Evolutionary conservation across 2,797 vertebrate species (phyloP).

Genomic region (Enteromius trimaculatus): DNA sequence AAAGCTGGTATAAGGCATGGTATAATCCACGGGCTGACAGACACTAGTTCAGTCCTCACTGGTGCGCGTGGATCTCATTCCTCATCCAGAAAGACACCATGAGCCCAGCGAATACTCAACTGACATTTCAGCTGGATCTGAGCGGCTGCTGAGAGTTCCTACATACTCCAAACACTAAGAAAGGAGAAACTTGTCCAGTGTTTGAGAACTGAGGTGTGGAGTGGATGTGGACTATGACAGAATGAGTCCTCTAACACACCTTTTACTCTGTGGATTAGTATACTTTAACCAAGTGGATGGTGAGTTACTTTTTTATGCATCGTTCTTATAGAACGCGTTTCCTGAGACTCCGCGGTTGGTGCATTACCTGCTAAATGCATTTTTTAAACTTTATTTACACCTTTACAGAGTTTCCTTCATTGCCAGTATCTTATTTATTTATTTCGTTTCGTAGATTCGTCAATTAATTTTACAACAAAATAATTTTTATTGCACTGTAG

Average conservation of each 20-base stretch:
- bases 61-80: slow-evolving; percentile 66
- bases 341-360: background rate
- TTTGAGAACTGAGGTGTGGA: slow-evolving; percentile 80
- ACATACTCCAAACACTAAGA: background rate
- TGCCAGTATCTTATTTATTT: background rate
- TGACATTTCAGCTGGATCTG: slow-evolving; percentile 75
- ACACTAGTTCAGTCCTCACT: slow-evolving; percentile 60
- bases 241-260: slow-evolving; percentile 92
- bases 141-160: slow-evolving; percentile 69
- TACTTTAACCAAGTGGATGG: slow-evolving; percentile 85
- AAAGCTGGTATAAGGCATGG: slow-evolving; percentile 48
- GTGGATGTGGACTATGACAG: slow-evolving; percentile 94
- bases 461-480: background rate
- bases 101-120: slow-evolving; percentile 72
- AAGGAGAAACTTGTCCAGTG: slow-evolving; percentile 68
- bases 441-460: background rate
- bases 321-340: background rate
- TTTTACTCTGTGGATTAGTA: slow-evolving; percentile 93
- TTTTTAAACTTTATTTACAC: background rate
- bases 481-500: background rate
- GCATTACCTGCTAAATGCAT: background rate
- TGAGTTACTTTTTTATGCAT: slow-evolving; percentile 79
- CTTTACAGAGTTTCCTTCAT: background rate
- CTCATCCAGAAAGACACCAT: slow-evolving; percentile 71
- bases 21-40: slow-evolving; percentile 45